A percentile compares a stretch with the other conserved stretches of the same genome.
Evolutionary conservation across 2,888 invertebrate species (phyloP).

Genomic region (Galerucella calmariensis): DNA sequence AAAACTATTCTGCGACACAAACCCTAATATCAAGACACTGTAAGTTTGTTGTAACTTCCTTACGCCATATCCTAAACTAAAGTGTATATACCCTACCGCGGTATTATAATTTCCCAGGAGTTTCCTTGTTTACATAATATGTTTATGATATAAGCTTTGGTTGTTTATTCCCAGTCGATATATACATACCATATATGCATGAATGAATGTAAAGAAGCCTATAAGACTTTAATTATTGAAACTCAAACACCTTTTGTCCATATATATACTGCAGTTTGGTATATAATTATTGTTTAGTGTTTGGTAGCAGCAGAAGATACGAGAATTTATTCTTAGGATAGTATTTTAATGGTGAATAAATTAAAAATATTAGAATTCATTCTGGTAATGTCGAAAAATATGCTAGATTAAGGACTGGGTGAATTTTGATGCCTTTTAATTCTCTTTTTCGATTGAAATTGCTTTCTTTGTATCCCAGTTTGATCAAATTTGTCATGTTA

Average conservation of each 20-base stretch:
- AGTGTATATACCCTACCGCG: slow-evolving; percentile 49
- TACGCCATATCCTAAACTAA: not conserved
- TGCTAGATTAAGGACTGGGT: too few species aligned
- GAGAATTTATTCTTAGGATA: slow-evolving; percentile 24
- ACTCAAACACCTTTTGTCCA: slow-evolving; percentile 38
- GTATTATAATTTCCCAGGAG: slow-evolving; percentile 64
- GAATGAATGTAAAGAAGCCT: slow-evolving; percentile 30
- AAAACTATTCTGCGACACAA: slow-evolving; percentile 4
- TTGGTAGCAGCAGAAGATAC: slow-evolving; percentile 39
- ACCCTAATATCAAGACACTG: not conserved
- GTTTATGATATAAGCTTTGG: slow-evolving; percentile 57
- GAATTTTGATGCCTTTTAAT: too few species aligned
- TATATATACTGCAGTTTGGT: slow-evolving; percentile 21
- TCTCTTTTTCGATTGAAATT: too few species aligned
- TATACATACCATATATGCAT: slow-evolving; percentile 29
- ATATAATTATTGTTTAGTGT: slow-evolving; percentile 22
- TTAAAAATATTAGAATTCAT: too few species aligned
- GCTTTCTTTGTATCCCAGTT: too few species aligned
- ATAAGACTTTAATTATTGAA: slow-evolving; percentile 36
- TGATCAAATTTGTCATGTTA: too few species aligned
- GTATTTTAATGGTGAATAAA: too few species aligned
- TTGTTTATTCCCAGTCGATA: slow-evolving; percentile 52
- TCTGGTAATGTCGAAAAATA: too few species aligned
- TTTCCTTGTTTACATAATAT: slow-evolving; percentile 65
- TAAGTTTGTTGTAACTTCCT: slow-evolving; percentile 10